Base-by-base conservation (phyloP, 2,888 invertebrate species). In the Lamproptera curius region DNA sequence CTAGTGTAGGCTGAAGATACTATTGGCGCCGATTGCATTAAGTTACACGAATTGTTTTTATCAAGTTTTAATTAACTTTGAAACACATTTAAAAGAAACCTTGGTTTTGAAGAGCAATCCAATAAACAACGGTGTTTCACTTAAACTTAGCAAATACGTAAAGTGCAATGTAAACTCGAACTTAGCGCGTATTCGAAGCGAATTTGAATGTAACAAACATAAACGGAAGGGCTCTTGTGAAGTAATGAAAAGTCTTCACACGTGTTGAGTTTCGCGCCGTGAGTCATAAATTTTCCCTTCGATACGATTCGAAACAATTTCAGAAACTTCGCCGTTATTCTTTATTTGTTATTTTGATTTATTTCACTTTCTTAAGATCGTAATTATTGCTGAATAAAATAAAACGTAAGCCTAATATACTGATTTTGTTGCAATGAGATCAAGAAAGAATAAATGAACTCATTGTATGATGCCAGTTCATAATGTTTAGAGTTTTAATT, bases 211-310 rank as follows among this genome's bases (percentile, higher is more conserved):
- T 31, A 31, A 57, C 67, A 65, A n/a, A n/a, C n/a, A n/a, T n/a
- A n/a, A n/a, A n/a, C n/a, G n/a, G n/a, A n/a, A n/a, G 60, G 58
- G 60, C 59, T 62, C 57, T 63, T 70, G 64, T 71, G 66, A 73
- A 72, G 70, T 68, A 60, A 61, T 65, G 63, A 61, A 60, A 63
- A 61, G 58, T 57, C 60, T 62, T 60, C 57, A 58, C 62, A 58
- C 44, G 36, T 54, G 55, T 48, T 45, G 46, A 36, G 23, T 56
- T 61, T 13, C 58, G 52, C 54, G 33, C 31, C 2, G 3, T 41
- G 15, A n/a, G 16, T 37, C 33, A 23, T 47, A 42, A 47, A 16
- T 31, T 34, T 33, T 16, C 15, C 10, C 8, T 15, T 16, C 4
- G n/a, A 40, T 28, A 39, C 1, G 14, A n/a, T n/a, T n/a, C n/a